phyloP scores from a whole-genome alignment of 2,888 invertebrate species.

The Drosophila atroscutellata region DNA sequence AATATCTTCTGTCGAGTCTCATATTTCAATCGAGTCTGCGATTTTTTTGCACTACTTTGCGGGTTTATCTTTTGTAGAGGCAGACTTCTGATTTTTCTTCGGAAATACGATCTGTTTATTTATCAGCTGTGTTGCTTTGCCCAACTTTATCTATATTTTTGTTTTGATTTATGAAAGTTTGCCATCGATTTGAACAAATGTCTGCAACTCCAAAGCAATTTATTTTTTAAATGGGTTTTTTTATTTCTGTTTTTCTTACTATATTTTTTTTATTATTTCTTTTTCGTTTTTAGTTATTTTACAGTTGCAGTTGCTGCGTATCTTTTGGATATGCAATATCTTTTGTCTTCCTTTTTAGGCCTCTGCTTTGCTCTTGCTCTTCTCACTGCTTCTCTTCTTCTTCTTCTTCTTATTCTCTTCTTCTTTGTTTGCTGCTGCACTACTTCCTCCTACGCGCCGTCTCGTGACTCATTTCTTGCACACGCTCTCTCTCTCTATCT shows the following conservation, averaged over 20 bases:
- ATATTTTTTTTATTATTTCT: background rate
- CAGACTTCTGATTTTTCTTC: slow-evolving; percentile 25
- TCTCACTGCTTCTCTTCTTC: slow-evolving; percentile 4
- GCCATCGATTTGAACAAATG: slow-evolving; percentile 9
- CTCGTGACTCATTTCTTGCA: slow-evolving; percentile 33
- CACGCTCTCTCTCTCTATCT: slow-evolving; percentile 16
- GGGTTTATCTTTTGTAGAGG: background rate
- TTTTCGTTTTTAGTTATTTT: slow-evolving; percentile 8
- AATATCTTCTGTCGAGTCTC: slow-evolving; percentile 4
- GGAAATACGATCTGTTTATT: slow-evolving; percentile 31
- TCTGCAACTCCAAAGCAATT: slow-evolving; percentile 9
- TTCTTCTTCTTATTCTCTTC: slow-evolving; percentile 1
- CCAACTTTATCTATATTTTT: background rate
- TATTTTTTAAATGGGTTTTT: background rate
- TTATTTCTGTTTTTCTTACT: background rate
- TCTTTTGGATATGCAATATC: slow-evolving; percentile 44
- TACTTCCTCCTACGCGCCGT: slow-evolving; percentile 50
- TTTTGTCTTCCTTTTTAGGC: slow-evolving; percentile 24
- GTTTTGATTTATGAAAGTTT: background rate
- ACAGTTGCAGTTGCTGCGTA: slow-evolving; percentile 26
- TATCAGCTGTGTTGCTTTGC: slow-evolving; percentile 20
- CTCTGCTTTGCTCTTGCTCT: slow-evolving; percentile 12
- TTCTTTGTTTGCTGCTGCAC: slow-evolving; percentile 7
- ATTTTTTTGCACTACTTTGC: background rate
- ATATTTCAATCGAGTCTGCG: slow-evolving; percentile 24